A percentile compares a stretch with the other conserved stretches of the same genome.
Conservation (phyloP, 1,140 invertebrate genomes). For the Zaprionus lachaisei region DNA sequence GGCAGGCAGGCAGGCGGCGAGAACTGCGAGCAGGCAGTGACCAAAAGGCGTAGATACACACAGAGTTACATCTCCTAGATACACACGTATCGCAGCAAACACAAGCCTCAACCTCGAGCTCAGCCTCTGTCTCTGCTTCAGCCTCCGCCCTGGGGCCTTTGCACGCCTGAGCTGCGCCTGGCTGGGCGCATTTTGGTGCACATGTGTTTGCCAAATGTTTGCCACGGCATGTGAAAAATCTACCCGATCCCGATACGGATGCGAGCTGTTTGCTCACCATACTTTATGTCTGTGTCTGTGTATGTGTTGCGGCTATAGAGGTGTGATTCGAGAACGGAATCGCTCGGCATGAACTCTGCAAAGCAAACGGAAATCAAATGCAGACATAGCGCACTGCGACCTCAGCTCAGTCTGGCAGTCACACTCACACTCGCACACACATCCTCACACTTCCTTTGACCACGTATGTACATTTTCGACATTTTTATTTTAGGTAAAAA, state of each 20-base stretch:
- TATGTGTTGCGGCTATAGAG: constrained; percentile 62
- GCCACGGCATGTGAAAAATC: constrained; percentile 80
- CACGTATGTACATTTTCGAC: constrained; percentile 52
- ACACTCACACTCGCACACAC: not conserved
- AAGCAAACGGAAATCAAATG: constrained; percentile 76
- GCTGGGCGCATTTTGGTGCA: constrained; percentile 48
- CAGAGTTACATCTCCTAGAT: constrained; percentile 62
- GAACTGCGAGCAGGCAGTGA: constrained; percentile 58
- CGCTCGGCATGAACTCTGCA: constrained; percentile 38
- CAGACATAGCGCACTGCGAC: constrained; percentile 56
- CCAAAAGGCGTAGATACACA: constrained; percentile 77
- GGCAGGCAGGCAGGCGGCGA: constrained; percentile 14
- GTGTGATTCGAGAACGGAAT: constrained; percentile 48
- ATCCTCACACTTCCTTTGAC: constrained; percentile 27
- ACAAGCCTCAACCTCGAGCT: constrained; percentile 25
- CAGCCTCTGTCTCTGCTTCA: not conserved
- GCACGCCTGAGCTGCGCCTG: constrained; percentile 32
- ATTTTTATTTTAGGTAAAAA: constrained; percentile 81
- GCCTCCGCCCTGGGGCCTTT: constrained; percentile 16
- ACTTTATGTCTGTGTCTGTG: constrained; percentile 16
- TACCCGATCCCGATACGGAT: constrained; percentile 41
- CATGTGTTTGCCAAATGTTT: constrained; percentile 82
- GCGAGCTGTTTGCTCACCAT: constrained; percentile 22
- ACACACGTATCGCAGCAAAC: constrained; percentile 25
- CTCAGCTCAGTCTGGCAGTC: constrained; percentile 3